Evolutionary conservation across 2,797 vertebrate genomes (phyloP).

Genomic region (Oreonectes daqikongensis): DNA sequence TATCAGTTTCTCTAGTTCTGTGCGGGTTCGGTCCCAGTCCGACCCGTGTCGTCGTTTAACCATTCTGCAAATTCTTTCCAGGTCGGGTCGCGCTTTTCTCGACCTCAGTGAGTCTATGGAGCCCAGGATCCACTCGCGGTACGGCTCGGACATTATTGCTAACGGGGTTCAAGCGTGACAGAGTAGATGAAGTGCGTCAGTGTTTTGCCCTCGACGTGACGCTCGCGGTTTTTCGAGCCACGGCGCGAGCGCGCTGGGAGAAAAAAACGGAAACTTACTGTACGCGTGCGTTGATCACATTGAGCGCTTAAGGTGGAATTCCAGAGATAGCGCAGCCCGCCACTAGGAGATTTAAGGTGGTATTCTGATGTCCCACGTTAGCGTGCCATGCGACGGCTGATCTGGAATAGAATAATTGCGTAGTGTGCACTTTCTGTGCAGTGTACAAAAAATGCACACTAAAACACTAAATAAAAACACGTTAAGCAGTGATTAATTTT

Average conservation of each 20-base stretch:
- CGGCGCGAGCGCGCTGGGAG: slow-evolving; percentile 79
- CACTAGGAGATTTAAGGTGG: slow-evolving; percentile 77
- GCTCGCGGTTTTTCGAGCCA: slow-evolving; percentile 73
- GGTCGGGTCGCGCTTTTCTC: slow-evolving; percentile 89
- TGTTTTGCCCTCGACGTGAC: slow-evolving; percentile 63
- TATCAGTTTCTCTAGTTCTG: slow-evolving; percentile 90
- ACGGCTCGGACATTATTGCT: slow-evolving; percentile 77
- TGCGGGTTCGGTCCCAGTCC: slow-evolving; percentile 85
- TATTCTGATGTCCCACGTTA: slow-evolving; percentile 35
- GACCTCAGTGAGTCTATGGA: slow-evolving; percentile 90
- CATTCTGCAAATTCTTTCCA: slow-evolving; percentile 91
- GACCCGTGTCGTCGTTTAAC: slow-evolving; percentile 88
- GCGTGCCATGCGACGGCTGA: background rate
- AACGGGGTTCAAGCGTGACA: slow-evolving; percentile 27
- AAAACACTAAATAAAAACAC: background rate
- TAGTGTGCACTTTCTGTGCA: background rate
- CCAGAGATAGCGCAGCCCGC: slow-evolving; percentile 67
- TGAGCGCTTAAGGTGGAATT: slow-evolving; percentile 85
- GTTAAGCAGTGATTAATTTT: background rate
- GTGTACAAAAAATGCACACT: too few species aligned
- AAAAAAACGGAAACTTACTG: slow-evolving; percentile 84
- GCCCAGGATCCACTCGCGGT: slow-evolving; percentile 89
- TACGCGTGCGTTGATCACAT: slow-evolving; percentile 83
- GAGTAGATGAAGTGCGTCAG: slow-evolving; percentile 61
- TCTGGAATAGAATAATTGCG: background rate